Conservation (phyloP, 2,113 vertebrate genomes). For the Tursiops truncatus region DNA sequence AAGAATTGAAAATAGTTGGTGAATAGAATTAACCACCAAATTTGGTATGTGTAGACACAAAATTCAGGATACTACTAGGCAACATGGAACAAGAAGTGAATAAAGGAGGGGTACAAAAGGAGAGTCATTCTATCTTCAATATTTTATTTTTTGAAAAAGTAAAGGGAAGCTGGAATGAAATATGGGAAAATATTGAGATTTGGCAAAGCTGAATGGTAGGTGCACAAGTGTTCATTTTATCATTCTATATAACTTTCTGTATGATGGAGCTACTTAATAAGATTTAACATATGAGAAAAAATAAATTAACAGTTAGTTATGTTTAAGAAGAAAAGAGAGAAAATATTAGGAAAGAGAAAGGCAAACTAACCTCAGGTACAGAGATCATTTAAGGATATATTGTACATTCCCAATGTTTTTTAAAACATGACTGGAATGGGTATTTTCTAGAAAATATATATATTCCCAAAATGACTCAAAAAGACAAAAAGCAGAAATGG, state of each 20-base stretch:
- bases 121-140: not conserved
- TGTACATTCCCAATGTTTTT: not conserved
- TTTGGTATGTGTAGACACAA: not conserved
- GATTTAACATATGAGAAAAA: not conserved
- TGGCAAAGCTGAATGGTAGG: not conserved
- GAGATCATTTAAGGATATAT: not conserved
- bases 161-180: not conserved
- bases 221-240: not conserved
- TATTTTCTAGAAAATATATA: not conserved
- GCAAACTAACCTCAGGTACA: not conserved
- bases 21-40: not conserved
- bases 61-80: not conserved
- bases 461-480: not conserved
- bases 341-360: not conserved
- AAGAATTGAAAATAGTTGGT: not conserved
- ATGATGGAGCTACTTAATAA: not conserved
- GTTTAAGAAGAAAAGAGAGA: constrained; percentile 1
- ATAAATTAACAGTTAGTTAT: not conserved
- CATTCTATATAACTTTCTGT: not conserved
- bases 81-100: not conserved
- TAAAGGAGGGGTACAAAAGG: not conserved
- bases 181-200: not conserved
- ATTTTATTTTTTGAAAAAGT: not conserved
- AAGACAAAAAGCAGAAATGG: not conserved
- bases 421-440: not conserved